Percentiles rank a stretch among this genome's conserved stretches.
Conservation (phyloP, 2,113 vertebrate species). For the Eudyptes chrysolophus region DNA sequence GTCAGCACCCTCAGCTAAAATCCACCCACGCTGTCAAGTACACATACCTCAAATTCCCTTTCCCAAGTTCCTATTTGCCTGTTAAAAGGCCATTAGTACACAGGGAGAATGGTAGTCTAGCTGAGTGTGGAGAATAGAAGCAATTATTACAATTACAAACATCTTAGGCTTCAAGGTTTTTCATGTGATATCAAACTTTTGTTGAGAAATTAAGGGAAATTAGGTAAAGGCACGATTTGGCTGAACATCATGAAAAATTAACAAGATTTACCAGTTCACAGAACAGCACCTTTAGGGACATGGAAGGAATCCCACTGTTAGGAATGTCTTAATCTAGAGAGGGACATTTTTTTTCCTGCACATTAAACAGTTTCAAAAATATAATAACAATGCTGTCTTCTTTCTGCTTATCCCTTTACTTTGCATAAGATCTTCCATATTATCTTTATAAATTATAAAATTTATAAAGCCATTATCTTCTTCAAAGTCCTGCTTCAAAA, state of each 20-base stretch:
- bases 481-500: not conserved
- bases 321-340: not conserved
- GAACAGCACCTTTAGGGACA: not conserved
- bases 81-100: not conserved
- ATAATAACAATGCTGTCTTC: not conserved
- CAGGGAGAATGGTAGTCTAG: not conserved
- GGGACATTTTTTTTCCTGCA: not conserved
- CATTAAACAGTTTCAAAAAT: not conserved
- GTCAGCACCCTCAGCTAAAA: not conserved
- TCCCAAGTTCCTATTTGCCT: not conserved
- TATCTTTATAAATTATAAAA: not conserved
- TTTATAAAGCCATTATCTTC: not conserved
- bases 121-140: not conserved
- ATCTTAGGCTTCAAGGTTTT: not conserved
- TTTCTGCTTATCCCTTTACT: not conserved
- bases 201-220: not conserved
- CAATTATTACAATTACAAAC: not conserved
- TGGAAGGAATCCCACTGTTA: not conserved
- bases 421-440: not conserved
- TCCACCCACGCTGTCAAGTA: not conserved
- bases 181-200: not conserved
- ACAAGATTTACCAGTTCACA: not conserved
- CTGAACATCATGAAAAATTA: not conserved
- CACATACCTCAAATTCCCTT: not conserved
- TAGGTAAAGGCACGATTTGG: not conserved